These are phyloP conservation scores for Nemotelus nigrinus DNA, from an alignment of 2,888 invertebrate genomes.

Conservation along the genomic window DNA sequence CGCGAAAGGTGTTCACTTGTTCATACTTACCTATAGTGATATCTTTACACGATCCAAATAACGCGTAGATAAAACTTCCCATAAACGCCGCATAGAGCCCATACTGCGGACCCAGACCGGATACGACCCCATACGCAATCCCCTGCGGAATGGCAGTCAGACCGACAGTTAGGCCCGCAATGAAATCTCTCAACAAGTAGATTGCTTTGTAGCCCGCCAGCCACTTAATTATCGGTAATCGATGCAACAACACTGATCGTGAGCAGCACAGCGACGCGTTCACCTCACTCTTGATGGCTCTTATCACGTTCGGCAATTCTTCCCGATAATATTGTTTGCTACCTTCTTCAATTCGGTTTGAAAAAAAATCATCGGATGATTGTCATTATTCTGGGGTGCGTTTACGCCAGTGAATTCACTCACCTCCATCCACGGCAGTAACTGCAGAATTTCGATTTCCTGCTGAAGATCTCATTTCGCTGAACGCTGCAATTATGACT, in stretches of 20 bases:
- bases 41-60: slow-evolving; percentile 88
- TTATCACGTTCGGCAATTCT: slow-evolving; percentile 57
- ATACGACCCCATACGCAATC: slow-evolving; percentile 82
- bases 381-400: no score
- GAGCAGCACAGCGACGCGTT: slow-evolving; percentile 64
- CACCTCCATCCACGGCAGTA: no score
- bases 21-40: slow-evolving; percentile 74
- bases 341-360: neutral
- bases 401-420: no score
- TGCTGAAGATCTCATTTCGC: no score
- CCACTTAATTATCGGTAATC: slow-evolving; percentile 79
- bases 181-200: slow-evolving; percentile 76
- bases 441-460: no score
- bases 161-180: slow-evolving; percentile 87
- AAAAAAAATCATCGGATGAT: neutral
- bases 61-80: slow-evolving; percentile 90
- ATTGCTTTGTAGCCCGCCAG: slow-evolving; percentile 74
- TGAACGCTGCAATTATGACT: no score
- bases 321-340: slow-evolving; percentile 54
- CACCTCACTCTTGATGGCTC: slow-evolving; percentile 54
- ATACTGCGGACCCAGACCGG: slow-evolving; percentile 77
- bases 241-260: slow-evolving; percentile 65
- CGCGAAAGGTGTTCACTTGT: no score
- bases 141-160: slow-evolving; percentile 85
- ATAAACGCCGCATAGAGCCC: slow-evolving; percentile 94